Percentiles rank a stretch among this genome's conserved stretches.
These are phyloP conservation scores for Pocillopora grandis DNA, from an alignment of 92 coral and sea anemone genomes.

Conservation along the genomic window DNA sequence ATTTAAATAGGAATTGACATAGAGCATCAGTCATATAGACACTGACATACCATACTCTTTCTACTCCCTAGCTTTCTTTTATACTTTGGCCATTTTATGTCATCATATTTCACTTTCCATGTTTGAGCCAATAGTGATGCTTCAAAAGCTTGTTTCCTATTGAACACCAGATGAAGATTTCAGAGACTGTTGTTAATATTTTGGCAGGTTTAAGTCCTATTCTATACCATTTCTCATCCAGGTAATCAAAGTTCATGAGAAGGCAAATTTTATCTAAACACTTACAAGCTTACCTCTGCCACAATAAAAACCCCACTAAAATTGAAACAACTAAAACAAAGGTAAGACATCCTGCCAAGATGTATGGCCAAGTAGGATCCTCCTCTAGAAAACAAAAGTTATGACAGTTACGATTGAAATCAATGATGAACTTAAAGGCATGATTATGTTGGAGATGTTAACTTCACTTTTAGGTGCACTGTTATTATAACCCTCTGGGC, in stretches of 20 bases:
- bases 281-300: constrained; percentile 67
- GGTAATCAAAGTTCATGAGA: no score
- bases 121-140: constrained; percentile 74
- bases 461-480: no score
- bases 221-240: no score
- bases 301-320: constrained; percentile 65
- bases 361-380: constrained; percentile 70
- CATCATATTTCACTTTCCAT: constrained; percentile 80
- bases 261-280: neutral
- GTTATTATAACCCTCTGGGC: no score
- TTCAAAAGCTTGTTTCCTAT: constrained; percentile 78
- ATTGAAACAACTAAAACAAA: constrained; percentile 60
- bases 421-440: neutral
- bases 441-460: no score
- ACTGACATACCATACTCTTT: constrained; percentile 68
- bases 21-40: neutral
- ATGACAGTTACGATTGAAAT: neutral
- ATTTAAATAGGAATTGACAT: neutral
- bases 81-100: constrained; percentile 83
- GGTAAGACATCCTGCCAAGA: constrained; percentile 61
- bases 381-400: constrained; percentile 51
- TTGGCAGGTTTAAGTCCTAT: no score
- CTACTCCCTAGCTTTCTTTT: constrained; percentile 71
- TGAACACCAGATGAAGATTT: neutral
- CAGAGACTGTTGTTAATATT: no score